Evolutionary conservation across 2,113 vertebrate genomes (phyloP), one percentile per base, ranked within the genome.

Genomic region (Rafetus swinhoei): DNA sequence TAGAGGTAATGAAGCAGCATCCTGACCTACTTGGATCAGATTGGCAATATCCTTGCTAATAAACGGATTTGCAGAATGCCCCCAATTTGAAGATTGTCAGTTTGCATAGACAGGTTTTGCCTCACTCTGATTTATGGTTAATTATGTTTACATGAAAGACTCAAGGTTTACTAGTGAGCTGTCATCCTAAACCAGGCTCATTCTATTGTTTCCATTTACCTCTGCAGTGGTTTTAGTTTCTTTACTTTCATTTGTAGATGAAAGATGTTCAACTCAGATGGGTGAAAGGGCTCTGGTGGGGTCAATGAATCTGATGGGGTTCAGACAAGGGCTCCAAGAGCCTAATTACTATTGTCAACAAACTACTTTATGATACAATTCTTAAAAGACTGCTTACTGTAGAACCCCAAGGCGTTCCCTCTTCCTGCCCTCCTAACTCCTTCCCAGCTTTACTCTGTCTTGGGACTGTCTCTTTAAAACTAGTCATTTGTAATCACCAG

Each of bases 1-100:
- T 57, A 96, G 76, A 86, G 97, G 95, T 97, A 97, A 97, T 96
- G 95, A 96, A 95, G 85, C 88, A 96, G 60, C 94, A 94, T 94
- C 87, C 79, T 96, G 52, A 93, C 85, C 84, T 91, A 79, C 85
- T 92, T 69, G 22, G 93, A 29, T 98, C 9, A 29, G 85, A 96
- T 0, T 93, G 91, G 84, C 77, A 97, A 96, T 96, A 95, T 92
- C 54, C 79, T 95, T 96, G 84, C 81, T 94, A 56, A 65, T 96
- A 97, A 97, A 92, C 96, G 92, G 88, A 95, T 97, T 97, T 97
- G 79, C 22, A 88, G 82, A 82, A 84, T 89, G 88, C 18, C 96
- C 29, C 62, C 32, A 56, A 53, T 82, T 96, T 94, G 81, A 95
- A 91, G 83, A 96, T 95, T 81, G 65, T 82, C 2, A 92, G 86